Evolutionary conservation across 1,140 invertebrate species (phyloP).

Genomic region (Drosophila funebris): DNA sequence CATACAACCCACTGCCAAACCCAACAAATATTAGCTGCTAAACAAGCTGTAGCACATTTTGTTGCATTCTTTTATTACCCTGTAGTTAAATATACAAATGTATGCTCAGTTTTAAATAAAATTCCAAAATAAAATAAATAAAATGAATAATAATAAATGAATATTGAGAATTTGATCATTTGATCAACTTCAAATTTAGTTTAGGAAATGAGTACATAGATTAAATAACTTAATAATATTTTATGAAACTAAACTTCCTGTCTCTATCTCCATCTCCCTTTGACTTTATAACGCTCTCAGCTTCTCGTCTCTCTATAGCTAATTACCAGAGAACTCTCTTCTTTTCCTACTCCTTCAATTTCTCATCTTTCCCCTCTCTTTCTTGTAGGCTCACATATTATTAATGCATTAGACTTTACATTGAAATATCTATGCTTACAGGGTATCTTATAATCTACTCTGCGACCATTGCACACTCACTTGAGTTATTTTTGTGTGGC

Average conservation of each 20-base stretch:
- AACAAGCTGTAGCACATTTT: constrained; percentile 43
- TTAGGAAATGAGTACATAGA: too few species aligned
- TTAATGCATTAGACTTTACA: neutral
- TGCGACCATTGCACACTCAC: neutral
- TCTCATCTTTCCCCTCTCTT: too few species aligned
- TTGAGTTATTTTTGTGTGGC: neutral
- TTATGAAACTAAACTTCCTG: too few species aligned
- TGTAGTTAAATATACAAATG: neutral
- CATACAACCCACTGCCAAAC: neutral
- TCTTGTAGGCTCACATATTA: neutral
- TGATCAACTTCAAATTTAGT: too few species aligned
- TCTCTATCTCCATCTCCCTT: too few species aligned
- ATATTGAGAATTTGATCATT: too few species aligned
- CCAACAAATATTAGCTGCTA: constrained; percentile 57
- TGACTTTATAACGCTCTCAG: too few species aligned
- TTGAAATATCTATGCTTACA: neutral
- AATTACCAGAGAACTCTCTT: too few species aligned
- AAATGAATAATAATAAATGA: neutral
- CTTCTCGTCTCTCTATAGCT: too few species aligned
- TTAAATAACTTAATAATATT: too few species aligned
- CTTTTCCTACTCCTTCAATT: too few species aligned
- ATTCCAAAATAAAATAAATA: neutral
- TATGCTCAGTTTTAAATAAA: neutral
- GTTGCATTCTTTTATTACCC: neutral
- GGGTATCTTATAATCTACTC: neutral